A percentile compares a stretch with the other conserved stretches of the same genome.
These are phyloP conservation scores for Nomada ruficornis DNA, from an alignment of 2,888 invertebrate genomes.

Conservation along the genomic window DNA sequence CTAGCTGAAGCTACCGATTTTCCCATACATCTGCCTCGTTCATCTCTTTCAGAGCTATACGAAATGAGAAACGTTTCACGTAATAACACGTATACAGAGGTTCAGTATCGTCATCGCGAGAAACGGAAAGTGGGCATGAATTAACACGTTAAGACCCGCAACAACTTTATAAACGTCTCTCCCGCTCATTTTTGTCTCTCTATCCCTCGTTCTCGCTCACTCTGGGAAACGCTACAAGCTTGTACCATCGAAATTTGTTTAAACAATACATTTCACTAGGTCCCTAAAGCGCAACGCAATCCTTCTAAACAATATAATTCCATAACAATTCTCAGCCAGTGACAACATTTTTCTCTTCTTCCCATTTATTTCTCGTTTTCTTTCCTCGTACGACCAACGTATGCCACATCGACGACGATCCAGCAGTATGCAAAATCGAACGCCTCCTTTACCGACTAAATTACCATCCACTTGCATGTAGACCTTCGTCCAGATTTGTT, in stretches of 20 bases:
- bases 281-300: conserved; percentile 37
- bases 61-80: background rate
- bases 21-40: background rate
- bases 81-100: background rate
- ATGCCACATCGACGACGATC: conserved; percentile 14
- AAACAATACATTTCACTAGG: conserved; percentile 44
- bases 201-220: no score
- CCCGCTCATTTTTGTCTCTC: background rate
- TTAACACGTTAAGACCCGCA: background rate
- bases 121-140: background rate
- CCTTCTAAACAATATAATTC: conserved; percentile 20
- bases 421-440: conserved; percentile 17
- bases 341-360: conserved; percentile 9
- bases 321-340: conserved; percentile 39
- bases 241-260: conserved; percentile 19
- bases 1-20: conserved; percentile 5
- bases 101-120: background rate
- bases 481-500: conserved; percentile 30
- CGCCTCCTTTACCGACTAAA: conserved; percentile 1
- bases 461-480: conserved; percentile 24
- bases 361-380: background rate
- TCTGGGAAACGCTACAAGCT: conserved; percentile 3
- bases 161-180: conserved; percentile 9
- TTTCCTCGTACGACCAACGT: background rate
- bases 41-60: background rate